Percentiles rank a stretch among this genome's conserved stretches.
Evolutionary conservation across 2,888 invertebrate genomes (phyloP).

Genomic region (Drosophila picticornis): DNA sequence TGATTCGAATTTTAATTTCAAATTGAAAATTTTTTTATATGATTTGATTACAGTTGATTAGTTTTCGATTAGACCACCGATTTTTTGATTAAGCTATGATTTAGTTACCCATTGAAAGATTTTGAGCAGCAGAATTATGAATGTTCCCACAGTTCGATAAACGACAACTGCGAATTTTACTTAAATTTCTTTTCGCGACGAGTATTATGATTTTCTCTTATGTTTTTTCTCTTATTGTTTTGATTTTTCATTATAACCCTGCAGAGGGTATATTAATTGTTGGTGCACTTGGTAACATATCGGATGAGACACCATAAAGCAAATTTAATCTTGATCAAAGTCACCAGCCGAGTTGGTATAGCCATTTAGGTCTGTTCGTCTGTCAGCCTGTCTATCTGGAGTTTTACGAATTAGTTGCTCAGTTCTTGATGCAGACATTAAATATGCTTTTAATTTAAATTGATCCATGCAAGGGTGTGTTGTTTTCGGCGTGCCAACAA

Average conservation of each 20-base stretch:
- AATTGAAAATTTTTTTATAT: neutral
- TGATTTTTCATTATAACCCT: neutral
- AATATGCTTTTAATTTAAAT: neutral
- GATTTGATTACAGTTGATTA: neutral
- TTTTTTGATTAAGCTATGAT: neutral
- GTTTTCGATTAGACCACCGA: neutral
- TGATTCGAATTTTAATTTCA: neutral
- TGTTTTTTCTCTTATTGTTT: constrained; percentile 16
- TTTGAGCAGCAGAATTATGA: constrained; percentile 7
- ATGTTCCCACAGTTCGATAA: constrained; percentile 25
- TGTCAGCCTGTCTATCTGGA: neutral
- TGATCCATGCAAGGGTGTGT: neutral
- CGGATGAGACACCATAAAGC: neutral
- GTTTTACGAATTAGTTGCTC: neutral
- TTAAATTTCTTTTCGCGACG: constrained; percentile 51
- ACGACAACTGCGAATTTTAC: constrained; percentile 46
- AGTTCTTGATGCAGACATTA: neutral
- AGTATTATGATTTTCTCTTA: constrained; percentile 28
- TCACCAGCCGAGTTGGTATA: neutral
- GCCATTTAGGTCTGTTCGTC: neutral
- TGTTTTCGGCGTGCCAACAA: neutral
- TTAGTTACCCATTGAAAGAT: neutral
- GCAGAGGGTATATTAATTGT: neutral
- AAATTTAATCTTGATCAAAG: neutral
- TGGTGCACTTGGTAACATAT: neutral